Base-by-base conservation (phyloP, 2,113 vertebrate genomes). In the Caranx melampygus region DNA sequence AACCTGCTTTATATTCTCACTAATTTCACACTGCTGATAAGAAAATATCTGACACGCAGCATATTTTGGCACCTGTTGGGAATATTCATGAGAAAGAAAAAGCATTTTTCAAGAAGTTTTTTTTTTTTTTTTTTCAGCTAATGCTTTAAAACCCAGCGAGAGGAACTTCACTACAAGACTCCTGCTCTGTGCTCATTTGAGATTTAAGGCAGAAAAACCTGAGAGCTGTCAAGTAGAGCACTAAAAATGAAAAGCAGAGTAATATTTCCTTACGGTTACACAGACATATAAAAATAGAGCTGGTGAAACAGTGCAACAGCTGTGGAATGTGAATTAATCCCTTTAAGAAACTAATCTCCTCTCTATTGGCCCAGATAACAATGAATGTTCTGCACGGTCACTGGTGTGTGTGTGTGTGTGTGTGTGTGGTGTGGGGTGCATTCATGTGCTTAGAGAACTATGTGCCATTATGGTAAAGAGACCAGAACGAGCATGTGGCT, bases 1-100 rank as follows among this genome's bases (percentile, higher is more conserved):
- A 65, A 40, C 20, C 47, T 6, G 26, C n/a, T 16, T 60, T 34
- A 34, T 51, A 37, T 72, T 49, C 7, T 11, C 13, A 10, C 60
- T 45, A 20, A 78, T 73, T 63, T 67, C 64, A 77, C 60, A 21
- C 31, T 9, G 54, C 11, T 70, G 35, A 55, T 73, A n/a, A 75
- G 52, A 42, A 58, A 62, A 45, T 10, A 73, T 80, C 20, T 67
- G 40, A 79, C 54, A 1, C 5, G 26, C 34, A 51, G 79, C 51
- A 2, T 55, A 15, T 80, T 68, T 61, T 42, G 15, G 42, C 63
- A 68, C 58, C 67, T 59, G 67, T 59, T 79, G 10, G 5, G 61
- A 76, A 59, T 72, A 71, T 72, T 58, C 31, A 61, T 60, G 18
- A 52, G 21, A 34, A 20, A 49, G 33, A 35, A 26, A 26, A 13